These are phyloP conservation scores for Ailuropoda melanoleuca DNA, from an alignment of 2,113 vertebrate genomes.

Conservation along the genomic window DNA sequence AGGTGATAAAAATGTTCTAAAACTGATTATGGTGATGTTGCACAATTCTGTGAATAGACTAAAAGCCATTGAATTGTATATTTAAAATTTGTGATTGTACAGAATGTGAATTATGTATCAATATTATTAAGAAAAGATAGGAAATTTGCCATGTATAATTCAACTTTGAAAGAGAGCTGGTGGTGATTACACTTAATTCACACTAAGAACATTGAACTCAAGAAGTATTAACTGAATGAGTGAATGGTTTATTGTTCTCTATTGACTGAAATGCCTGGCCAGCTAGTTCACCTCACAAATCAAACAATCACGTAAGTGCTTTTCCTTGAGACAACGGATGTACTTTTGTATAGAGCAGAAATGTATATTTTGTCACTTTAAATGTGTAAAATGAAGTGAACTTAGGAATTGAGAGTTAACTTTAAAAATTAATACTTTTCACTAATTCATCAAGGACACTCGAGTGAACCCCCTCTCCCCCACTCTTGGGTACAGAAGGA, in stretches of 20 bases:
- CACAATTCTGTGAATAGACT: neutral
- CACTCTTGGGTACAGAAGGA: neutral
- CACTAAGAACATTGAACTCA: neutral
- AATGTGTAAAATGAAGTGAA: neutral
- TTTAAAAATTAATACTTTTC: neutral
- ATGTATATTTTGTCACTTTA: neutral
- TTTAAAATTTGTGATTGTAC: neutral
- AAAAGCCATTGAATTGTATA: neutral
- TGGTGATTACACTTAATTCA: neutral
- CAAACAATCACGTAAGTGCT: neutral
- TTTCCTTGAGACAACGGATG: neutral
- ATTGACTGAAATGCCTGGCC: neutral
- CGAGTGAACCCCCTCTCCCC: neutral
- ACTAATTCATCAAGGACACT: neutral
- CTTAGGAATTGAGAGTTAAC: neutral
- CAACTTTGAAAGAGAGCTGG: constrained; percentile 5
- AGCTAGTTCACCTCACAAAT: neutral
- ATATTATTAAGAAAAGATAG: neutral
- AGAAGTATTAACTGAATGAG: neutral
- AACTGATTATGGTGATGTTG: neutral
- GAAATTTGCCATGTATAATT: neutral
- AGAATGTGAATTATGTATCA: neutral
- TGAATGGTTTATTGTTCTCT: neutral
- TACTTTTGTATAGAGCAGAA: neutral
- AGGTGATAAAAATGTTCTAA: neutral